Conservation (phyloP, 2,113 vertebrate species). For the Caranx melampygus region DNA sequence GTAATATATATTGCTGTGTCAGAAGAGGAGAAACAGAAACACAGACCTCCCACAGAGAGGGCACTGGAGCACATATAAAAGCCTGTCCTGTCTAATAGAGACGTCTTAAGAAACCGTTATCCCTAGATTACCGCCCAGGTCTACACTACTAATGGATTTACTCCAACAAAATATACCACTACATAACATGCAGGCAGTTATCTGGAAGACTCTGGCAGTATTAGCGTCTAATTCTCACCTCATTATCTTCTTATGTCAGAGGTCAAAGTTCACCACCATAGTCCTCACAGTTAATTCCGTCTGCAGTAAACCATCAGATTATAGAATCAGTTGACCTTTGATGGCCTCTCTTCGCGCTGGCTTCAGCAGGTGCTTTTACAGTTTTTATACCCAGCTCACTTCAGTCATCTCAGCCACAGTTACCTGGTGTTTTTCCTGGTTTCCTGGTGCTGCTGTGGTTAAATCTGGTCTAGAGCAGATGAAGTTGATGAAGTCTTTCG, state of each 20-base stretch:
- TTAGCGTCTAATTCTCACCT: slow-evolving; percentile 1
- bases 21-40: too few relatives aligned
- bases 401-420: too few relatives aligned
- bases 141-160: background rate
- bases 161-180: background rate
- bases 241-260: slow-evolving; percentile 38
- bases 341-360: background rate
- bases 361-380: slow-evolving; percentile 1
- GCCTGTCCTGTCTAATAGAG: background rate
- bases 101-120: background rate
- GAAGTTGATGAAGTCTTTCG: too few relatives aligned
- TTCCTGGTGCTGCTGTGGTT: too few relatives aligned
- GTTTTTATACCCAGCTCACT: background rate
- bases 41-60: background rate
- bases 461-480: too few relatives aligned
- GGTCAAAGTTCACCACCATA: slow-evolving; percentile 29
- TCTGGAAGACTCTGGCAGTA: background rate
- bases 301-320: slow-evolving; percentile 27
- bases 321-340: background rate
- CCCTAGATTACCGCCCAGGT: background rate
- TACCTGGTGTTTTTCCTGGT: too few relatives aligned
- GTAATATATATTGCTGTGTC: too few relatives aligned
- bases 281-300: slow-evolving; percentile 38
- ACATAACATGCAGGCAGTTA: background rate
- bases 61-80: too few relatives aligned